phyloP scores from a whole-genome alignment of 2,888 invertebrate species.

The Cremastinae sp. region DNA sequence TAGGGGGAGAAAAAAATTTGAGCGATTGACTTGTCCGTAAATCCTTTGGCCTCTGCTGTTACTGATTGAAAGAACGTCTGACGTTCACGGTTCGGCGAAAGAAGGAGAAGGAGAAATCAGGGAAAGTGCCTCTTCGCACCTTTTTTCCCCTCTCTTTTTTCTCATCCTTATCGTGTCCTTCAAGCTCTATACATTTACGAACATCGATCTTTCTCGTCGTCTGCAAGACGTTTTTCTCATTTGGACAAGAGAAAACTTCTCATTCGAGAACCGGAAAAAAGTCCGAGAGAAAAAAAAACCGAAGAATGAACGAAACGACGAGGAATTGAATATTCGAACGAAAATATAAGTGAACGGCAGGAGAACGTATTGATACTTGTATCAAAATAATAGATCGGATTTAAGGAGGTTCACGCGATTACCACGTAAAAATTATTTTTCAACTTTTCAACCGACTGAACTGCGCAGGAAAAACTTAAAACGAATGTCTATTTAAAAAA shows the following conservation, averaged over 20 bases:
- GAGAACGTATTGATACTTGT: slow-evolving; percentile 20
- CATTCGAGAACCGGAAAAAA: slow-evolving; percentile 15
- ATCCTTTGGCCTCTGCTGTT: slow-evolving; percentile 20
- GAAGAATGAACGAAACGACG: not conserved
- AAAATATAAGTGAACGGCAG: slow-evolving; percentile 22
- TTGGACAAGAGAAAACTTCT: slow-evolving; percentile 27
- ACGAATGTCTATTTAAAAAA: too few relatives aligned
- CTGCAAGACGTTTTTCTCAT: slow-evolving; percentile 47
- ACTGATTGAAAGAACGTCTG: slow-evolving; percentile 51
- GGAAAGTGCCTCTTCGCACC: slow-evolving; percentile 13
- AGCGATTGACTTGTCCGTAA: slow-evolving; percentile 43
- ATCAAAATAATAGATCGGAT: too few relatives aligned
- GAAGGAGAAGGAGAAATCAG: slow-evolving; percentile 40
- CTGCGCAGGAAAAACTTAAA: too few relatives aligned
- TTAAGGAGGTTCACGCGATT: too few relatives aligned
- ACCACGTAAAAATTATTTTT: too few relatives aligned
- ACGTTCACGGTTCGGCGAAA: slow-evolving; percentile 33
- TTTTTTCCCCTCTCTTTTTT: slow-evolving; percentile 1
- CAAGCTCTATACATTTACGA: slow-evolving; percentile 24
- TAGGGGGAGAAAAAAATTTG: slow-evolving; percentile 21
- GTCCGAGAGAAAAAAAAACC: slow-evolving; percentile 27
- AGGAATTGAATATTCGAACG: slow-evolving; percentile 30
- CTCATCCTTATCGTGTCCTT: slow-evolving; percentile 24
- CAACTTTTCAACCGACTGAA: too few relatives aligned
- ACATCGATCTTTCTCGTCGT: slow-evolving; percentile 44